Conservation (phyloP, 2,797 vertebrate species). For the Neosalanx taihuensis region DNA sequence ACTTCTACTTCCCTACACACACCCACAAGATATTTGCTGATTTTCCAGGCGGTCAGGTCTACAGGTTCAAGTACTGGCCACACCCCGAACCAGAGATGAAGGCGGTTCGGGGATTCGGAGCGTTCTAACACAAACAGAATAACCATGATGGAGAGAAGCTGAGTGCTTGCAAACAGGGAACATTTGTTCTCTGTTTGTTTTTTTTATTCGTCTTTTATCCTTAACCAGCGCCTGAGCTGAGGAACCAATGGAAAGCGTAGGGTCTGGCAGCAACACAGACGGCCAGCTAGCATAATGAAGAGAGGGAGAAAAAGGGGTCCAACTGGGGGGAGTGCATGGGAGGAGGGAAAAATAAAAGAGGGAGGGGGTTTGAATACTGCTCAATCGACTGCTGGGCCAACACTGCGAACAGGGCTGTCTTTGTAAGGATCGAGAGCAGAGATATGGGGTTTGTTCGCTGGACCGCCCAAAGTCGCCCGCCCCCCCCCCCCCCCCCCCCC, state of each 20-base stretch:
- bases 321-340: conserved; percentile 21
- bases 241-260: conserved; percentile 31
- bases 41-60: conserved; percentile 26
- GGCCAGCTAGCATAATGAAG: conserved; percentile 52
- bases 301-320: conserved; percentile 53
- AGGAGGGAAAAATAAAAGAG: conserved; percentile 50
- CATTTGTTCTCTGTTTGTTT: conserved; percentile 2
- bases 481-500: conserved; percentile 26
- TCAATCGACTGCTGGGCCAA: conserved; percentile 58
- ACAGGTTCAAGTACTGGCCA: conserved; percentile 41
- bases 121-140: conserved; percentile 42
- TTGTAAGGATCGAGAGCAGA: conserved; percentile 58
- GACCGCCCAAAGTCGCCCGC: conserved; percentile 35
- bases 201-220: neutral
- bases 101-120: conserved; percentile 30
- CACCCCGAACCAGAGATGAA: conserved; percentile 37
- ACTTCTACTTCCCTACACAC: conserved; percentile 16
- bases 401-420: conserved; percentile 56
- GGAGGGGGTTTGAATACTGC: conserved; percentile 42
- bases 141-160: conserved; percentile 31
- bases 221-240: neutral
- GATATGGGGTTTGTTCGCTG: conserved; percentile 57
- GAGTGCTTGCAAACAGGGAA: no score
- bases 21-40: neutral
- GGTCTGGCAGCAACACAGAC: conserved; percentile 33